Conservation (phyloP, 2,888 invertebrate genomes). For the Hanleya hanleyi region DNA sequence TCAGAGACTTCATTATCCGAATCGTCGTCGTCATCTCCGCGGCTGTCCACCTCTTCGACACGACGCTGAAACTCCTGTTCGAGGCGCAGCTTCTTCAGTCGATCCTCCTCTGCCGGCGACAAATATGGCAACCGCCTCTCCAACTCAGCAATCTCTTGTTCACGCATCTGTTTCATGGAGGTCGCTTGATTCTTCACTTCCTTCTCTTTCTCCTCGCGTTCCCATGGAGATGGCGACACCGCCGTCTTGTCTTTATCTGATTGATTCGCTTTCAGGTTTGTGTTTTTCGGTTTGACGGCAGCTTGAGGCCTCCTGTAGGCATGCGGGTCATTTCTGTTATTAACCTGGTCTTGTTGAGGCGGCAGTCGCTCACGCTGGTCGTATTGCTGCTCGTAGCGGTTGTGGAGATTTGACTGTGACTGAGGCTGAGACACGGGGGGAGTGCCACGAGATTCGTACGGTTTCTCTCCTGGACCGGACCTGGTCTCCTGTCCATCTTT, state of each 20-base stretch:
- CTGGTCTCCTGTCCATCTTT: slow-evolving; percentile 30
- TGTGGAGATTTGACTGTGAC: slow-evolving; percentile 46
- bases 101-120: slow-evolving; percentile 62
- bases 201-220: slow-evolving; percentile 92
- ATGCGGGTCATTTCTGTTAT: not conserved
- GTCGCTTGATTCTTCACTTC: slow-evolving; percentile 83
- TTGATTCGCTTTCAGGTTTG: not conserved
- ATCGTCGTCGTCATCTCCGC: slow-evolving; percentile 79
- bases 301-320: not conserved
- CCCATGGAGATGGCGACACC: slow-evolving; percentile 82
- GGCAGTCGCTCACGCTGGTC: not conserved
- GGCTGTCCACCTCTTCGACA: slow-evolving; percentile 86
- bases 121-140: slow-evolving; percentile 75
- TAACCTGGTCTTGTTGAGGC: not conserved
- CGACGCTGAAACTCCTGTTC: slow-evolving; percentile 95
- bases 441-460: not conserved
- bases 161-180: slow-evolving; percentile 86
- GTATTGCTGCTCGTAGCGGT: slow-evolving; percentile 27
- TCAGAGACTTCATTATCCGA: slow-evolving; percentile 54
- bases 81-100: slow-evolving; percentile 79
- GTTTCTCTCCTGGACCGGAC: not conserved
- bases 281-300: not conserved
- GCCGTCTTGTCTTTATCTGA: slow-evolving; percentile 12
- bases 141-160: slow-evolving; percentile 89
- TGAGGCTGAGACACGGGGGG: slow-evolving; percentile 31